Evolutionary conservation across 92 coral and sea anemone species (phyloP).

Genomic region (Paragorgia papillata): DNA sequence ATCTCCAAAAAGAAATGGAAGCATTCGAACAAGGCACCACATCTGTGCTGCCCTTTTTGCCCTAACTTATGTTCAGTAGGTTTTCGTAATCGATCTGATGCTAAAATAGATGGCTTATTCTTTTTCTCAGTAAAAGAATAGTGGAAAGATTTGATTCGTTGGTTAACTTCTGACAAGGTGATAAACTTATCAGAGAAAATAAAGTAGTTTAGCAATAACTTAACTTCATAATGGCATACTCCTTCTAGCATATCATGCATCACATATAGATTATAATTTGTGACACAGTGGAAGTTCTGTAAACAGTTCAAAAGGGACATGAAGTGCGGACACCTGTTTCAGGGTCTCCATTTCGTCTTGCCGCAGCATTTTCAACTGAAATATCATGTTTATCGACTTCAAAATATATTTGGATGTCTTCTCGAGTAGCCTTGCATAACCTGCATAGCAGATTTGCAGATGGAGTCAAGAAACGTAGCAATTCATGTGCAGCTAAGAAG

Average conservation of each 20-base stretch:
- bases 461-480: conserved; percentile 3
- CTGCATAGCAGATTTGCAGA: too few species aligned
- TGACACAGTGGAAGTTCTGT: conserved; percentile 28
- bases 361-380: background rate
- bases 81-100: background rate
- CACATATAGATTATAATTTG: background rate
- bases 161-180: conserved; percentile 5
- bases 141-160: conserved; percentile 19
- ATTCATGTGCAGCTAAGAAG: conserved; percentile 25
- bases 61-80: conserved; percentile 1
- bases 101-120: conserved; percentile 13
- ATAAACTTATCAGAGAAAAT: conserved; percentile 20
- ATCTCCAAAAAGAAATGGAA: too few species aligned
- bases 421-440: conserved; percentile 8
- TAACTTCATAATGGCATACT: conserved; percentile 23
- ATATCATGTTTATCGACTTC: too few species aligned
- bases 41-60: conserved; percentile 30
- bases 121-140: conserved; percentile 6
- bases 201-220: conserved; percentile 6
- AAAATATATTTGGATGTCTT: conserved; percentile 4
- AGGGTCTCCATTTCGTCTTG: too few species aligned
- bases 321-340: too few species aligned
- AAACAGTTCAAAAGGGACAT: conserved; percentile 3
- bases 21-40: conserved; percentile 30
- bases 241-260: too few species aligned